phyloP scores from a whole-genome alignment of 2,113 vertebrate genomes.

The Chaetodon trifascialis region DNA sequence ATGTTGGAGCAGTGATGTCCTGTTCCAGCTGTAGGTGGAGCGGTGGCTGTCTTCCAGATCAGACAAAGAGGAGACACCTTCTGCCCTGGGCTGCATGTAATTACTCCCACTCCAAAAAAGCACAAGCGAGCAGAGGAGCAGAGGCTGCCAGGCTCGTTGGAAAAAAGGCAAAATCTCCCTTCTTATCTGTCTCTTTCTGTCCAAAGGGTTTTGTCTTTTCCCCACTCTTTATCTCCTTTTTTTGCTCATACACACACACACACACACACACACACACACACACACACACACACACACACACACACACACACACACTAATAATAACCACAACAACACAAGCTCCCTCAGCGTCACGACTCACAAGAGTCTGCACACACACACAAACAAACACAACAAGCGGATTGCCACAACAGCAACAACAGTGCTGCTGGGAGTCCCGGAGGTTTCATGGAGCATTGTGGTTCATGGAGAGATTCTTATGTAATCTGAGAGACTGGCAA shows the following conservation, averaged over 20 bases:
- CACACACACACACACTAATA: conserved; percentile 21
- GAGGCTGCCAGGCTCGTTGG: conserved; percentile 42
- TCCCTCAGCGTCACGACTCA: conserved; percentile 22
- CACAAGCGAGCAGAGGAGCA: conserved; percentile 34
- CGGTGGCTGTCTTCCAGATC: conserved; percentile 63
- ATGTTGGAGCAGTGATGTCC: conserved; percentile 26
- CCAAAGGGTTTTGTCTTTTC: neutral
- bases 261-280: neutral
- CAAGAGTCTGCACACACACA: neutral
- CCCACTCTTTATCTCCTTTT: neutral
- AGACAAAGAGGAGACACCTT: conserved; percentile 59
- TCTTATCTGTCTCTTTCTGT: neutral
- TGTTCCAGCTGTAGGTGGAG: conserved; percentile 55
- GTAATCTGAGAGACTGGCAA: conserved; percentile 45
- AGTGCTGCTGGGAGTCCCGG: conserved; percentile 28
- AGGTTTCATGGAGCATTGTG: conserved; percentile 39
- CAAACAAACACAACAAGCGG: conserved; percentile 20
- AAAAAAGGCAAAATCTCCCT: neutral
- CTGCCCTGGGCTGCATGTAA: conserved; percentile 67
- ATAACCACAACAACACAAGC: conserved; percentile 30
- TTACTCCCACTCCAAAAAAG: conserved; percentile 56
- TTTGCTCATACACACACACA: neutral
- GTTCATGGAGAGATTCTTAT: conserved; percentile 58
- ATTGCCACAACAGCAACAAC: conserved; percentile 55
- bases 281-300: neutral